Evolutionary conservation across 2,888 invertebrate genomes (phyloP), one percentile per base, ranked within the genome.

Genomic region (Dyspetes luteomarginatus): DNA sequence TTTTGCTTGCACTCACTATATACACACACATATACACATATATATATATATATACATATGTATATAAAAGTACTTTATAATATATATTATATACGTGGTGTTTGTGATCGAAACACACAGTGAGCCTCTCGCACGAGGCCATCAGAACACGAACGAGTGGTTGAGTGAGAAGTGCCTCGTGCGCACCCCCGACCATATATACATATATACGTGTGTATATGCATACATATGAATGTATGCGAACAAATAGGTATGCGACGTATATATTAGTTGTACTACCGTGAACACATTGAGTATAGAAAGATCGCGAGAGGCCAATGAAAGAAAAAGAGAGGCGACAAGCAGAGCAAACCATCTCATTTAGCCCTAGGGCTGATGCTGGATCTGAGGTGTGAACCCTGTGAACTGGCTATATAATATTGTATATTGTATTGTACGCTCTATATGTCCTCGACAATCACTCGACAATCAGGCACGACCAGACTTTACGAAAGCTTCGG

Each of bases 311-410:
- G 64, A 43, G 43, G 73, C 43, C 41, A 36, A 15, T 2, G 17
- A 58, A 36, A 55, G 41, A 26, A 64, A 9, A 28, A 30, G 30
- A 43, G 45, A 48, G 64, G 68, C 68, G 56, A 74, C 74, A 74
- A 65, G 52, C 78, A 28, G 60, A 73, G n/a, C n/a, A n/a, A n/a
- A 73, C 64, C 69, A 67, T 79, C 78, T 69, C 78, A 73, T 65
- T 81, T 79, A 73, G 78, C 60, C 41, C 62, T 58, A 15, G 56
- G n/a, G n/a, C n/a, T 72, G 75, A 30, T 69, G 69, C 73, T 67
- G 75, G 79, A 65, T 78, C 64, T 81, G 83, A 88, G 85, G 88
- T 88, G 87, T 84, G 87, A 87, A 86, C 83, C 81, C 56, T 81
- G 56, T 69, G 77, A 67, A 78, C 81, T 68, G 62, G 24, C 58